These are phyloP conservation scores for Pseudomyrmex cubaensis DNA, from an alignment of 1,140 invertebrate species.

Conservation along the genomic window DNA sequence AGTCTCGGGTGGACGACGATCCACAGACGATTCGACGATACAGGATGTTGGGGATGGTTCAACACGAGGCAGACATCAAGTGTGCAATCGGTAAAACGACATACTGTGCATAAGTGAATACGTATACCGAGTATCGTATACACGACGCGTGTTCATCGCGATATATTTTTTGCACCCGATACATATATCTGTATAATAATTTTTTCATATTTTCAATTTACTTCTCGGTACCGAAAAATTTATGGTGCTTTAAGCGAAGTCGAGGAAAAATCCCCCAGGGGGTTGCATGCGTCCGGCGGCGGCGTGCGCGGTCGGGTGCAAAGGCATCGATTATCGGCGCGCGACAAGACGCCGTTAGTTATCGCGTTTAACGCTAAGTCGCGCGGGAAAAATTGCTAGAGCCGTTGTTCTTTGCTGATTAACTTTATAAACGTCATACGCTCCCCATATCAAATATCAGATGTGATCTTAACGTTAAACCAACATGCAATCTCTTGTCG, in stretches of 20 bases:
- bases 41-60: neutral
- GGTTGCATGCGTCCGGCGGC: conserved; percentile 5
- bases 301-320: conserved; percentile 1
- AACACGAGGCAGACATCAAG: conserved; percentile 26
- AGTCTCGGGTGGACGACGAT: neutral
- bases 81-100: conserved; percentile 37
- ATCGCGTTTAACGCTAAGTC: conserved; percentile 25
- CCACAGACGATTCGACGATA: conserved; percentile 3
- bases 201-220: conserved; percentile 4
- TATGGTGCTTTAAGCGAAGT: neutral
- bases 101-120: conserved; percentile 19
- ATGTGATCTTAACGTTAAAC: neutral
- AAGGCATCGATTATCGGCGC: conserved; percentile 44
- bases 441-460: neutral
- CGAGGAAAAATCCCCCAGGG: neutral
- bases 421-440: conserved; percentile 2
- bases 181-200: neutral
- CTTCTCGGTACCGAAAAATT: conserved; percentile 3
- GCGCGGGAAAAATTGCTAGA: neutral
- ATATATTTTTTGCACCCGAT: conserved; percentile 4
- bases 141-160: neutral
- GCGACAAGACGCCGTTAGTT: conserved; percentile 27
- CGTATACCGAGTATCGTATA: neutral
- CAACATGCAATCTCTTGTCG: neutral
- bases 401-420: neutral